Percentiles rank a stretch among this genome's conserved stretches.
Evolutionary conservation across 2,797 vertebrate species (phyloP).

Genomic region (Eurystomus glaucurus): DNA sequence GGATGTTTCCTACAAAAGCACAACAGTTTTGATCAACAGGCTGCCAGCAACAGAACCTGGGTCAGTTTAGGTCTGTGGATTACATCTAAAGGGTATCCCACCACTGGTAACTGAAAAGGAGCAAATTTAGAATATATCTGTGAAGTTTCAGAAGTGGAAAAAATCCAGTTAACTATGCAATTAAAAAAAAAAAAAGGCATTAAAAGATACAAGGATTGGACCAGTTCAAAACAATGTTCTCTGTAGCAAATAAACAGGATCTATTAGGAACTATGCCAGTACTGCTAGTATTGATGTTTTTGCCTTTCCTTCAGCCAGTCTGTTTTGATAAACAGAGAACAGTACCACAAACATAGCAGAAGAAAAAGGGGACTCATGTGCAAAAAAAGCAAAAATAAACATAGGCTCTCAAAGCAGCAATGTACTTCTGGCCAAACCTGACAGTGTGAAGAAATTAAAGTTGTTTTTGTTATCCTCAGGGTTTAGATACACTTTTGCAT

Average conservation of each 20-base stretch:
- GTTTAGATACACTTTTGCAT: slow-evolving; percentile 26
- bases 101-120: background rate
- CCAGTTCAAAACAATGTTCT: background rate
- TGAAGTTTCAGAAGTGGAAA: background rate
- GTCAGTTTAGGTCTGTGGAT: background rate
- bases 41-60: background rate
- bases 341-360: background rate
- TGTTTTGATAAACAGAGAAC: slow-evolving; percentile 53
- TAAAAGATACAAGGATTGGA: background rate
- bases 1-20: background rate
- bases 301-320: slow-evolving; percentile 26
- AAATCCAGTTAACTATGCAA: background rate
- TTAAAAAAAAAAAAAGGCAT: background rate
- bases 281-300: slow-evolving; percentile 25
- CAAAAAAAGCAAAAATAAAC: slow-evolving; percentile 29
- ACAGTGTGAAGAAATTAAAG: background rate
- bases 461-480: slow-evolving; percentile 44
- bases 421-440: slow-evolving; percentile 9
- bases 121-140: background rate
- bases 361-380: background rate
- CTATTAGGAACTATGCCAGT: slow-evolving; percentile 35
- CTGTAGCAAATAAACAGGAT: slow-evolving; percentile 22
- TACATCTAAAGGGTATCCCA: background rate
- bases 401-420: slow-evolving; percentile 22
- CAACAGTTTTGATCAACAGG: background rate